Percentiles rank a stretch among this genome's conserved stretches.
phyloP scores from a whole-genome alignment of 2,113 vertebrate species.

The Cichladusa arquata region DNA sequence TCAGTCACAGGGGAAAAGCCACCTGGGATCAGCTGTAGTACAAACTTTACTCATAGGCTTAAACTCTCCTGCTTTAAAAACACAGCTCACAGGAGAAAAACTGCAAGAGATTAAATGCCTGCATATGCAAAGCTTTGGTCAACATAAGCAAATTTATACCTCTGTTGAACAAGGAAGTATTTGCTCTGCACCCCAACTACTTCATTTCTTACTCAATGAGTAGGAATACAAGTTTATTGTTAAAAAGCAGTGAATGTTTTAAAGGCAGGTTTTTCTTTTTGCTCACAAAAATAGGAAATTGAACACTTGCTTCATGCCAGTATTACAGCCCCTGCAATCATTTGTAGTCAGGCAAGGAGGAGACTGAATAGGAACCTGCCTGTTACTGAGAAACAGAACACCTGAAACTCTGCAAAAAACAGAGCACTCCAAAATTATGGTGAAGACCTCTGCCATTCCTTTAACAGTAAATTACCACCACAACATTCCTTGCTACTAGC shows the following conservation, averaged over 20 bases:
- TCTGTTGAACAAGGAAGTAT: not conserved
- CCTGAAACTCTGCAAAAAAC: not conserved
- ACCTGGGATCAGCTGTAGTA: not conserved
- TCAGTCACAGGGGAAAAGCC: not conserved
- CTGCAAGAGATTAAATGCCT: not conserved
- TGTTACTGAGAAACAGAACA: not conserved
- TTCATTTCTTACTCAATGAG: not conserved
- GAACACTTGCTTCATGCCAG: not conserved
- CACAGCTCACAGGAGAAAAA: not conserved
- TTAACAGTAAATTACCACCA: not conserved
- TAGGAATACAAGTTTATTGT: not conserved
- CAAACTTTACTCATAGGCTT: not conserved
- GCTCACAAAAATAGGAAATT: not conserved
- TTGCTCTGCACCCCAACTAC: not conserved
- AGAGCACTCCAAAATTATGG: not conserved
- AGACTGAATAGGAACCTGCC: not conserved
- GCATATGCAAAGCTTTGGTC: not conserved
- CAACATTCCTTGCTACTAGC: not conserved
- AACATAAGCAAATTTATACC: not conserved
- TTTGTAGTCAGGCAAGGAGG: not conserved
- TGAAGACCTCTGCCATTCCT: not conserved
- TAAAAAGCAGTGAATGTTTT: not conserved
- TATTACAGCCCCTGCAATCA: not conserved
- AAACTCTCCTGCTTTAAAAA: not conserved
- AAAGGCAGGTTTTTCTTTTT: not conserved